Evolutionary conservation across 2,797 vertebrate genomes (phyloP), one percentile per base, ranked within the genome.

Genomic region (Leontopithecus rosalia): DNA sequence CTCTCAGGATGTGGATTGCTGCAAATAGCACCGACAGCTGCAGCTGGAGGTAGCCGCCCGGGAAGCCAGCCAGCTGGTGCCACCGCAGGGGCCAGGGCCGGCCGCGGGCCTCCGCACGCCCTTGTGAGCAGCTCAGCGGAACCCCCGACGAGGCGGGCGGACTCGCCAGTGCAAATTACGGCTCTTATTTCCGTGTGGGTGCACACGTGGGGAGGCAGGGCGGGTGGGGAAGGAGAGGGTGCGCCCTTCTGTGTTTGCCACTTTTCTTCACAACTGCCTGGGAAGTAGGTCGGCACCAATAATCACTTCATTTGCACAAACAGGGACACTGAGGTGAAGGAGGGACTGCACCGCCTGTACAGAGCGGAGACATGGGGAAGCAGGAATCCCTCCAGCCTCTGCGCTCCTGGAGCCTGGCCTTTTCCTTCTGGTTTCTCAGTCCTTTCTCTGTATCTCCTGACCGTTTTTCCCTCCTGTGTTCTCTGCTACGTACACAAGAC

Each of bases 1-100:
- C 87, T 70, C 97, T 95, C 97, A 93, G 97, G 97, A 97, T 91
- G 94, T 81, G 79, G 84, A 94, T 79, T n/a, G 79, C 91, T 91
- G 96, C 96, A 95, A 95, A 97, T 88, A 96, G 97, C 91, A 26
- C 28, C 0, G 39, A 93, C 88, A 96, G 92, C 95, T 94, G 97
- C 57, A 33, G 80, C 89, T 80, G 95, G 90, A 95, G 94, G 92
- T 75, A 94, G 94, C 93, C 15, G 77, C 61, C 93, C 7, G 52
- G 97, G 95, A 91, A 41, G 92, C 30, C 0, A 26, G 95, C 97
- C 96, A 96, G 91, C 83, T 55, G 92, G 77, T 28, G 94, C 90
- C 90, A 30, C 94, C 2, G 22, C 17, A 20, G 77, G 61, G 85
- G 84, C 88, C 90, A 0, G 52, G 92, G 75, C 89, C 12, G 41